Evolutionary conservation across 2,113 vertebrate species (phyloP).

Genomic region (Ceratotherium simum): DNA sequence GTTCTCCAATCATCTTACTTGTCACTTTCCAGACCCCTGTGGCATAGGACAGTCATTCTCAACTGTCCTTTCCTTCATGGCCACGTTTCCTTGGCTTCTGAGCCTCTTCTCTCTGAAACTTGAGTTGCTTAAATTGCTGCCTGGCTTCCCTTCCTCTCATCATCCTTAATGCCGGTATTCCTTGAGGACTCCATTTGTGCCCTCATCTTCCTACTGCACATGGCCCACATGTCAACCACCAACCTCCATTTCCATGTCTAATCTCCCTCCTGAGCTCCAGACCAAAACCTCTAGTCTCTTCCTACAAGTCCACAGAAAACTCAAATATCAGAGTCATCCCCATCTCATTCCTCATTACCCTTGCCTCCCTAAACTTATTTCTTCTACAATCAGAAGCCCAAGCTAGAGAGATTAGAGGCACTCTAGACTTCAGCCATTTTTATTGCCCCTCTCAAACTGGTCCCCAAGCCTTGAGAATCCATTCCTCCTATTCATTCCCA

Average conservation of each 20-base stretch:
- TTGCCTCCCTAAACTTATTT: not conserved
- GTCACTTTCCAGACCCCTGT: not conserved
- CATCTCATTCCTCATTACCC: not conserved
- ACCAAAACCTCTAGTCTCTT: not conserved
- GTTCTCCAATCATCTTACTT: not conserved
- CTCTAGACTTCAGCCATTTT: not conserved
- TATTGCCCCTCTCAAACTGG: not conserved
- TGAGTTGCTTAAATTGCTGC: not conserved
- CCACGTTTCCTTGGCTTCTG: not conserved
- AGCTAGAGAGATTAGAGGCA: not conserved
- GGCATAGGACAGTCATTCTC: not conserved
- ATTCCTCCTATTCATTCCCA: fast-evolving
- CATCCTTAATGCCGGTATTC: not conserved
- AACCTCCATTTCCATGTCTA: not conserved
- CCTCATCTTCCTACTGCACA: not conserved
- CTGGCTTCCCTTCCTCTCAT: not conserved
- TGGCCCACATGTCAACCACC: not conserved
- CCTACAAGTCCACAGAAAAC: not conserved
- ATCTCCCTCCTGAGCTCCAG: not conserved
- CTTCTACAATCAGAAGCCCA: not conserved
- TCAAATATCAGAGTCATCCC: not conserved
- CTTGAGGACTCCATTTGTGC: not conserved
- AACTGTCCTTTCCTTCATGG: not conserved
- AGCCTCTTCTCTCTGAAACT: not conserved
- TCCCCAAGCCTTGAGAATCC: not conserved